Conservation (phyloP, 2,797 vertebrate genomes). For the Crocodylus rhombifer region DNA sequence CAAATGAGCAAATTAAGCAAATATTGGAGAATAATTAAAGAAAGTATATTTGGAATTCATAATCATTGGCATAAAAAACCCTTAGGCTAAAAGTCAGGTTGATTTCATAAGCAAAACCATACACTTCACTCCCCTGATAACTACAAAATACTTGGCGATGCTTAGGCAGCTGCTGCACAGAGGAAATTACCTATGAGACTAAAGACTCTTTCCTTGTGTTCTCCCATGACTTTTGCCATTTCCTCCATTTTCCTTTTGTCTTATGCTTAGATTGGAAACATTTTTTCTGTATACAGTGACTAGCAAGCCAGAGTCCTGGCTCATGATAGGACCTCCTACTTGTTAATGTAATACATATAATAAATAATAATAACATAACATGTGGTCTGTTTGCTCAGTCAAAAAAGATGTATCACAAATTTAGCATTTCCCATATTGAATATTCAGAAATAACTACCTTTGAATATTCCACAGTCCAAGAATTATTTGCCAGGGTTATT, state of each 20-base stretch:
- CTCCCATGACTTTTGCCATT: fast-evolving
- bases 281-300: neutral
- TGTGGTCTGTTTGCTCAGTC: conserved; percentile 48
- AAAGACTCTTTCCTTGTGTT: fast-evolving
- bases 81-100: fast-evolving
- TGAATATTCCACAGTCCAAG: neutral
- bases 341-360: conserved; percentile 55
- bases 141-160: fast-evolving
- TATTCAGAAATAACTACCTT: conserved; percentile 28
- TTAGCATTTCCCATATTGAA: conserved; percentile 33
- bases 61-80: neutral
- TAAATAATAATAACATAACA: conserved; percentile 8
- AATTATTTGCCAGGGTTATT: neutral
- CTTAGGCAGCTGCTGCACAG: fast-evolving
- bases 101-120: neutral
- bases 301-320: neutral
- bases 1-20: neutral
- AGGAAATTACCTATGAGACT: fast-evolving
- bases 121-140: fast-evolving
- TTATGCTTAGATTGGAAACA: neutral
- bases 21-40: neutral
- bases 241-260: fast-evolving
- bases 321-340: neutral
- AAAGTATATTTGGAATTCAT: neutral
- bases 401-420: conserved; percentile 22